Conservation (phyloP, 1,140 invertebrate genomes). For the Scaptomyza pallida region DNA sequence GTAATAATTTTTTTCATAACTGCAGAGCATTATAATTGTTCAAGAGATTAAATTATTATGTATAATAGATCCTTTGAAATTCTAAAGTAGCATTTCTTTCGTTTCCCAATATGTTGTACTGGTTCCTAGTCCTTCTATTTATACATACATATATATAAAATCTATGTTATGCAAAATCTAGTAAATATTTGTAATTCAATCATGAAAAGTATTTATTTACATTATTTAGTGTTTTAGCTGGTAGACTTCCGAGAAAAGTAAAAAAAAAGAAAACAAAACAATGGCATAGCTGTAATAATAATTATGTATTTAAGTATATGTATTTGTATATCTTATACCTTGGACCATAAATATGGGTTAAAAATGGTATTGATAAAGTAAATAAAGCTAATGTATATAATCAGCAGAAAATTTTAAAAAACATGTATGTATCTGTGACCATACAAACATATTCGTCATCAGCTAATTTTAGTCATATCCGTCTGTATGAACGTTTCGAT, state of each 20-base stretch:
- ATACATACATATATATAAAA: constrained; percentile 55
- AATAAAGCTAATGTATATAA: constrained; percentile 17
- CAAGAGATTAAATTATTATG: background rate
- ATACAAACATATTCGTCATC: background rate
- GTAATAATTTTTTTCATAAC: constrained; percentile 8
- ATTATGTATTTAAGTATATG: constrained; percentile 36
- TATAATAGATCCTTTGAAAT: constrained; percentile 3
- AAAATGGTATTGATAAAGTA: constrained; percentile 14
- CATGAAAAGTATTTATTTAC: constrained; percentile 74
- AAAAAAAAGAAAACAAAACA: too few relatives aligned
- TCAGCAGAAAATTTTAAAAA: constrained; percentile 2
- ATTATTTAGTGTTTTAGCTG: constrained; percentile 58
- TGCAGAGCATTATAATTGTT: constrained; percentile 7
- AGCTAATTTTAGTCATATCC: background rate
- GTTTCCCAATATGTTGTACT: constrained; percentile 60
- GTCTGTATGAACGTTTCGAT: constrained; percentile 1
- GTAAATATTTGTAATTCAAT: constrained; percentile 53
- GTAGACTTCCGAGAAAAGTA: constrained; percentile 32
- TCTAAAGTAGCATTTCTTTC: constrained; percentile 6
- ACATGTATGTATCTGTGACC: constrained; percentile 1
- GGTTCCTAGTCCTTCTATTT: constrained; percentile 77
- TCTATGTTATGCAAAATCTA: constrained; percentile 61
- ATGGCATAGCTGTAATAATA: constrained; percentile 39
- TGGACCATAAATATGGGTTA: constrained; percentile 1
- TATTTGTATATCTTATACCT: constrained; percentile 46